Evolutionary conservation across 2,113 vertebrate species (phyloP).

Genomic region (Picathartes gymnocephalus): DNA sequence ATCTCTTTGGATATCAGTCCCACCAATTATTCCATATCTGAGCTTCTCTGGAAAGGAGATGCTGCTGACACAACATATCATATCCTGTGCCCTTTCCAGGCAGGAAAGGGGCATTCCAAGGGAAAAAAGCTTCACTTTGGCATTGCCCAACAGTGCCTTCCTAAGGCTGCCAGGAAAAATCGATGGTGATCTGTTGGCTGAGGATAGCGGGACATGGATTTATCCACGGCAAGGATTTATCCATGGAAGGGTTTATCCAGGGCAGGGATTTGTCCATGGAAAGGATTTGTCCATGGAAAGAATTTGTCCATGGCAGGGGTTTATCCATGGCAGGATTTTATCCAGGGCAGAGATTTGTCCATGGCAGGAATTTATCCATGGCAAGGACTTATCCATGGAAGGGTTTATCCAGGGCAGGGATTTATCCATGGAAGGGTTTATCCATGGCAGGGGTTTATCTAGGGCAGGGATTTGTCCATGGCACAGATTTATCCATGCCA

Average conservation of each 20-base stretch:
- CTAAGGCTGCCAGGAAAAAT: not conserved
- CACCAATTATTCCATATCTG: not conserved
- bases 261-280: accelerated
- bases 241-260: accelerated
- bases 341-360: accelerated
- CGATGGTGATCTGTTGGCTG: not conserved
- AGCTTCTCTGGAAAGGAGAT: not conserved
- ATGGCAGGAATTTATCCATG: accelerated
- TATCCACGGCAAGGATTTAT: accelerated
- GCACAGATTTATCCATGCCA: not conserved
- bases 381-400: accelerated
- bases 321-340: not conserved
- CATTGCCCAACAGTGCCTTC: not conserved
- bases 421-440: accelerated
- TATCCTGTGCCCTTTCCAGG: not conserved
- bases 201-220: not conserved
- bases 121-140: not conserved
- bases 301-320: not conserved
- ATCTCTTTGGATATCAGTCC: not conserved
- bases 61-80: not conserved
- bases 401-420: not conserved
- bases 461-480: accelerated
- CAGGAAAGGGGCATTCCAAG: not conserved
- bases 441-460: accelerated
- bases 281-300: accelerated